Evolutionary conservation across 2,113 vertebrate genomes (phyloP).

Genomic region (Seriola rivoliana): DNA sequence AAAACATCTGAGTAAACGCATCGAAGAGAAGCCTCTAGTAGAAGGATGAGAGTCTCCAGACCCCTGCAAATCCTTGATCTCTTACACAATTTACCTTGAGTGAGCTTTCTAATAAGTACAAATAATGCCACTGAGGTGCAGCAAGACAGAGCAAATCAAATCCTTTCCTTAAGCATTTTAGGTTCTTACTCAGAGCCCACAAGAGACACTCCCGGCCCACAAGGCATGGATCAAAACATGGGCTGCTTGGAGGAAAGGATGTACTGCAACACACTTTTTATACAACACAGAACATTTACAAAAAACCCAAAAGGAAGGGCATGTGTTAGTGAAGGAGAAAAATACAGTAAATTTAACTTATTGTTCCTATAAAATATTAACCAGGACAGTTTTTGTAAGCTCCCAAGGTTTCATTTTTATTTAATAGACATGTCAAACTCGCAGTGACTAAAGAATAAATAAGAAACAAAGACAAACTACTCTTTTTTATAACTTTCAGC

Average conservation of each 20-base stretch:
- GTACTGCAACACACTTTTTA: conserved; percentile 35
- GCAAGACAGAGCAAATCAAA: conserved; percentile 52
- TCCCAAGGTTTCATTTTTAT: conserved; percentile 63
- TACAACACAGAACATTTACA: conserved; percentile 21
- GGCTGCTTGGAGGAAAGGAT: conserved; percentile 31
- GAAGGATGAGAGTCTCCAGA: conserved; percentile 54
- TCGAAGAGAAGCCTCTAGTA: conserved; percentile 31
- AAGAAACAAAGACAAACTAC: background rate
- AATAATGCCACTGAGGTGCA: conserved; percentile 44
- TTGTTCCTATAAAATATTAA: conserved; percentile 71
- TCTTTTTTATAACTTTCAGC: conserved; percentile 30
- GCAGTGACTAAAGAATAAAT: conserved; percentile 15
- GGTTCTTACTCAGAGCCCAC: conserved; percentile 40
- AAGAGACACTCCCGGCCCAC: conserved; percentile 36
- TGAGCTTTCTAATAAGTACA: conserved; percentile 55
- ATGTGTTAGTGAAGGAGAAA: conserved; percentile 26
- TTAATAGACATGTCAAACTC: conserved; percentile 68
- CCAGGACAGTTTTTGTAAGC: conserved; percentile 41
- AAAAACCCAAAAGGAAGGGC: background rate
- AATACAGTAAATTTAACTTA: conserved; percentile 53
- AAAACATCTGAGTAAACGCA: conserved; percentile 27
- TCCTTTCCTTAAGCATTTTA: conserved; percentile 47
- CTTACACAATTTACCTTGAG: conserved; percentile 47
- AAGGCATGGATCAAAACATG: conserved; percentile 52
- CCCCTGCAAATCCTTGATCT: conserved; percentile 39